Evolutionary conservation across 2,113 vertebrate genomes (phyloP).

Genomic region (Balaenoptera acutorostrata): DNA sequence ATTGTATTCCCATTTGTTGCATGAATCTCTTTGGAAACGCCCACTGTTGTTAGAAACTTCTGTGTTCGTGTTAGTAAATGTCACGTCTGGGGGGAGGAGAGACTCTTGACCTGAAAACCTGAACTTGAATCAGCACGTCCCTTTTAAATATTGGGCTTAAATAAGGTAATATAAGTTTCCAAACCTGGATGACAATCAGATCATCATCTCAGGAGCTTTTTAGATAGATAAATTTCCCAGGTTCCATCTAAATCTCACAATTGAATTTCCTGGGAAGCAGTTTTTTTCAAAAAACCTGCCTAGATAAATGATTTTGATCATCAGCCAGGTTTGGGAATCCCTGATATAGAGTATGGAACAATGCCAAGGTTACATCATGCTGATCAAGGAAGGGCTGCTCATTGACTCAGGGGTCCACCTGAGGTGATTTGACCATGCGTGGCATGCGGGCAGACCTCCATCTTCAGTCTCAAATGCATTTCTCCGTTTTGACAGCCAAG

Average conservation of each 20-base stretch:
- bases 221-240: neutral
- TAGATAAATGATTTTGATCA: neutral
- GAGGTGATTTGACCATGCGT: neutral
- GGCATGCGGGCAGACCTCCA: neutral
- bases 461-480: slow-evolving; percentile 21
- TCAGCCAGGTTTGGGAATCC: slow-evolving; percentile 10
- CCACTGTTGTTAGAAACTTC: slow-evolving; percentile 11
- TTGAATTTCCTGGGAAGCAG: neutral
- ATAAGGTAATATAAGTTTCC: slow-evolving; percentile 64
- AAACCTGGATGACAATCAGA: neutral
- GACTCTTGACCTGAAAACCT: slow-evolving; percentile 23
- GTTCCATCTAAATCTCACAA: slow-evolving; percentile 23
- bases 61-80: slow-evolving; percentile 47
- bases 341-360: neutral
- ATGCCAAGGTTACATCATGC: slow-evolving; percentile 42
- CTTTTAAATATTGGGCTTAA: slow-evolving; percentile 71
- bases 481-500: slow-evolving; percentile 9
- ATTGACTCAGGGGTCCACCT: neutral
- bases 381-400: neutral
- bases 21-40: slow-evolving; percentile 43
- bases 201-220: neutral
- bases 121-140: slow-evolving; percentile 64
- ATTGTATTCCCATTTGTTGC: slow-evolving; percentile 43
- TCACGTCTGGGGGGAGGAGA: neutral
- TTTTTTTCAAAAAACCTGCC: neutral